Evolutionary conservation across 2,113 vertebrate species (phyloP), one percentile per base, ranked within the genome.

Genomic region (Xiphophorus couchianus): DNA sequence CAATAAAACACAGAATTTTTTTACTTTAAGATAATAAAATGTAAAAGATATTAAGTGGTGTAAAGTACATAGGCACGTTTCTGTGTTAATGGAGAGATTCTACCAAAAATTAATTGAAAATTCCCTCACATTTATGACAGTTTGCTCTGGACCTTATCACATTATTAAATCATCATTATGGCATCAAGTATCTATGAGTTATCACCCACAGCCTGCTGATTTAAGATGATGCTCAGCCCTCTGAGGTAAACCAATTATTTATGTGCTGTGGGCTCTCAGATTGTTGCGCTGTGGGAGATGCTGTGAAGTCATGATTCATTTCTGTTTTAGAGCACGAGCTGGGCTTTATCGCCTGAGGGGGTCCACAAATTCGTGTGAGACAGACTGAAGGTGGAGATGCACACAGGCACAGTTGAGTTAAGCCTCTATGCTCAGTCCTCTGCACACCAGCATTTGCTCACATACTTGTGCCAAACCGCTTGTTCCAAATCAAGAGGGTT

Each of bases 211-310:
- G 19, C 69, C 64, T 28, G 70, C 73, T 84, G 73, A 79, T 74
- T 37, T 71, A 42, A 62, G 70, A 72, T 66, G 62, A 61, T 17
- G 62, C 25, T 0, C 10, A 58, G 29, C 69, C 62, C 25, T 30
- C 72, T 37, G 76, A 71, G 29, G 73, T 62, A 77, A 85, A 87
- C 69, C 82, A 31, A 29, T 69, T 82, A 61, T 76, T 29, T 39
- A 27, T 64, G 62, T 22, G 9, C 66, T 27, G 44, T 17, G 14
- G 63, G 74, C 44, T 70, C 69, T 62, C 54, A 68, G 35, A 80
- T 78, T 65, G 28, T 19, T 2, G 29, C 13, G 35, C 64, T 51
- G 64, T 60, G 44, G 61, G 31, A 69, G 66, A 78, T 28, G 48
- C n/a, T 58, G 51, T 48, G 77, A 63, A 71, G 74, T 51, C 61